Evolutionary conservation across 2,797 vertebrate species (phyloP), one percentile per base, ranked within the genome.

Genomic region (Myotis findleyi): DNA sequence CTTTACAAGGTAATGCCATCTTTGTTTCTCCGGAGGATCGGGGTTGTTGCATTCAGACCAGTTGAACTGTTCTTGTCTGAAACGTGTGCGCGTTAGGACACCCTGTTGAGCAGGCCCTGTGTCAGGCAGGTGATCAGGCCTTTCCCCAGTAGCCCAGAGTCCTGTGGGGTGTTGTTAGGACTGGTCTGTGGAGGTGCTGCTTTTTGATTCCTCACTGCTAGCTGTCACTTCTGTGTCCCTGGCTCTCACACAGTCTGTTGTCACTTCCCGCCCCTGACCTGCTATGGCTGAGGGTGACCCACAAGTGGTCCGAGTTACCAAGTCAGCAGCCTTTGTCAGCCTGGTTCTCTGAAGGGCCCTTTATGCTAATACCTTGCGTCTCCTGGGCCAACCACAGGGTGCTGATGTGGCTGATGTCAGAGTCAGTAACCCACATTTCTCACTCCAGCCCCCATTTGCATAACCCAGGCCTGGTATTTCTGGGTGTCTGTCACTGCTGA

Each of bases 1-100:
- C 97, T 99, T 99, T 72, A 98, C 98, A 98, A 99, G 99, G 99
- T 99, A 98, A 97, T 0, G 30, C 8, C 0, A 0, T 11, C 66
- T 62, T 10, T 16, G 4, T 79, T 21, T 44, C 92, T 86, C 72
- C 0, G 0, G 93, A 27, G 91, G 44, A 25, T n/a, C 11, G 5
- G 18, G 81, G 89, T 33, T 3, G 6, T 30, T 17, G 36, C 33
- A 2, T 16, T 30, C 5, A 20, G 75, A 12, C 23, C 13, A 2
- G 2, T 27, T 0, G 17, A n/a, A 0, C 47, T 75, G 87, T 44
- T 38, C 53, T 18, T 5, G 5, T 59, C 55, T 17, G 13, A 30
- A 8, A 0, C 2, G 1, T 41, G 49, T 14, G 6, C 12, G 18
- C 38, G 77, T 21, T 13, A 6, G 59, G 59, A 30, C 27, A 30